Conservation (phyloP, 2,113 vertebrate species). For the Forbesichthys agassizii region DNA sequence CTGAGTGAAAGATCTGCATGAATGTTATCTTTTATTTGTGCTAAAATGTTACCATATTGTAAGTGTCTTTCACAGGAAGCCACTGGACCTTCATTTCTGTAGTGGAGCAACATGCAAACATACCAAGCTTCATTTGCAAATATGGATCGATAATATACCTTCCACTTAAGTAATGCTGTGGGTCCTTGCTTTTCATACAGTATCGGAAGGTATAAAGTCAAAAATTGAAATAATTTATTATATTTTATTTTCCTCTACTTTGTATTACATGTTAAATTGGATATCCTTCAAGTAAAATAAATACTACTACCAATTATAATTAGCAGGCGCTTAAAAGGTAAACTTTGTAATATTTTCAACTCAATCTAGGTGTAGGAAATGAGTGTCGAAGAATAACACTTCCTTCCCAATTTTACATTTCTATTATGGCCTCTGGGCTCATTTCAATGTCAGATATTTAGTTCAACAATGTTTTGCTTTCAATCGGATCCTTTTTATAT, state of each 20-base stretch:
- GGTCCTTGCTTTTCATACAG: conserved; percentile 62
- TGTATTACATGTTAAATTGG: conserved; percentile 45
- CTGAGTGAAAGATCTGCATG: conserved; percentile 55
- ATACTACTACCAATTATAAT: conserved; percentile 13
- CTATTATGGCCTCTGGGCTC: too few relatives aligned
- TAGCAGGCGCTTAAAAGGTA: too few relatives aligned
- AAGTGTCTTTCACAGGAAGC: conserved; percentile 47
- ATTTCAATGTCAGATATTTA: too few relatives aligned
- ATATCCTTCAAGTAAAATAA: conserved; percentile 19
- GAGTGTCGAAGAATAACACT: too few relatives aligned
- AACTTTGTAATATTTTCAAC: too few relatives aligned
- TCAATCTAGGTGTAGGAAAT: too few relatives aligned
- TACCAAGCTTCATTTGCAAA: conserved; percentile 75
- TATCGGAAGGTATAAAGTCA: conserved; percentile 39
- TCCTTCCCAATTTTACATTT: too few relatives aligned
- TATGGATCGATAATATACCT: conserved; percentile 64
- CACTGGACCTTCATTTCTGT: conserved; percentile 60
- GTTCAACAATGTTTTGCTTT: too few relatives aligned
- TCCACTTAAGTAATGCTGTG: conserved; percentile 71
- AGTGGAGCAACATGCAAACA: conserved; percentile 81
- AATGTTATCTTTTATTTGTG: conserved; percentile 52
- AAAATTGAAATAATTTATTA: conserved; percentile 65
- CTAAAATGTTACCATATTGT: conserved; percentile 54
- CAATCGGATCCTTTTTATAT: too few relatives aligned
- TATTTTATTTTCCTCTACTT: conserved; percentile 49